These are phyloP conservation scores for Empis livida DNA, from an alignment of 2,888 invertebrate genomes.

Conservation along the genomic window DNA sequence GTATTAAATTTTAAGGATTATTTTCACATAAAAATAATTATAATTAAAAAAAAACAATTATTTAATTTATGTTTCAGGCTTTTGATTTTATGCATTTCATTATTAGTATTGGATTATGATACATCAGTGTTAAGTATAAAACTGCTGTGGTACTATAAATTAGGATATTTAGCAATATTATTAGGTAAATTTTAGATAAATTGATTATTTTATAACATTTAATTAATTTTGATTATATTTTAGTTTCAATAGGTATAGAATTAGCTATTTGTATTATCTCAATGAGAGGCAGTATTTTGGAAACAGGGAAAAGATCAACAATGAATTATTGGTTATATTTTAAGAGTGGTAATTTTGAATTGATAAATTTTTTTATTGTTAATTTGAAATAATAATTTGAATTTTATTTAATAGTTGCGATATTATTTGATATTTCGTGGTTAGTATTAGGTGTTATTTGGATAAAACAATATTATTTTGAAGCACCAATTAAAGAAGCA, in stretches of 20 bases:
- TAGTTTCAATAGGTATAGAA: conserved; percentile 51
- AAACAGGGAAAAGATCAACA: conserved; percentile 55
- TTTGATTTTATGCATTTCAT: conserved; percentile 30
- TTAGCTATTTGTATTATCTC: conserved; percentile 59
- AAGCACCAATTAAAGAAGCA: conserved; percentile 52
- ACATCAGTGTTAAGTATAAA: conserved; percentile 30
- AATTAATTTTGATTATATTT: neutral
- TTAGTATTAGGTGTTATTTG: conserved; percentile 58
- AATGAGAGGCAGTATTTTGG: conserved; percentile 66
- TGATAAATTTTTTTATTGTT: conserved; percentile 1
- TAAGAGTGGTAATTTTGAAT: conserved; percentile 50
- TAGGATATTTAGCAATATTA: conserved; percentile 34
- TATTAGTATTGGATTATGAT: conserved; percentile 31
- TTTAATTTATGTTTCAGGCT: conserved; percentile 21
- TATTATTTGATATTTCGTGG: conserved; percentile 62
- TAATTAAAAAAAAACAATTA: no score
- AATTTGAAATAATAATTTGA: neutral
- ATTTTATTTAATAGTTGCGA: conserved; percentile 48
- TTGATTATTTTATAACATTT: neutral
- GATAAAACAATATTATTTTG: conserved; percentile 52
- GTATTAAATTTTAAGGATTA: no score
- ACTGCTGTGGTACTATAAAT: conserved; percentile 35
- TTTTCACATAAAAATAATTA: no score
- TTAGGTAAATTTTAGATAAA: conserved; percentile 20
- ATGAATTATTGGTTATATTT: conserved; percentile 71